These are phyloP conservation scores for Apteryx owenii DNA, from an alignment of 2,113 vertebrate species.

Conservation along the genomic window DNA sequence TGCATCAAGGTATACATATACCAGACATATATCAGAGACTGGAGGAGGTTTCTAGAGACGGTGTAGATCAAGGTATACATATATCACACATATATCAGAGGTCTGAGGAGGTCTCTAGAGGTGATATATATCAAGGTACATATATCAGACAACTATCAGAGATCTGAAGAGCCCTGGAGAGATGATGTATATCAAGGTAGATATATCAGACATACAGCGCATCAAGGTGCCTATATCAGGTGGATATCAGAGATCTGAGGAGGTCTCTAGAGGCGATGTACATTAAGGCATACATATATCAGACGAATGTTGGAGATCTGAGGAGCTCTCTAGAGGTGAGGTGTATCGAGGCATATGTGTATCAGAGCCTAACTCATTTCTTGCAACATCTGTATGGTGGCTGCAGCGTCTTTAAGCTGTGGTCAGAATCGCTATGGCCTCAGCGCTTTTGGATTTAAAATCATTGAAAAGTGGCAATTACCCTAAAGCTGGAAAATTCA, in stretches of 20 bases:
- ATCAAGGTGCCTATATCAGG: not conserved
- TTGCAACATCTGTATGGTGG: too few species aligned
- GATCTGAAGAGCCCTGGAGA: not conserved
- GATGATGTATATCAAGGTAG: not conserved
- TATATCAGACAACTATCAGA: rapidly evolving
- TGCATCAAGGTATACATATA: not conserved
- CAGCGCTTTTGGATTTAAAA: too few species aligned
- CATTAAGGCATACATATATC: not conserved
- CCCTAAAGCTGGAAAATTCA: too few species aligned
- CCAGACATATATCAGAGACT: not conserved
- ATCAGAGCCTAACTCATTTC: not conserved
- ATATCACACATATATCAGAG: too few species aligned
- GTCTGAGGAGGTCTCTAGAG: not conserved
- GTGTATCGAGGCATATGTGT: not conserved
- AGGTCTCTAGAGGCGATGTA: not conserved
- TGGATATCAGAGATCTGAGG: not conserved
- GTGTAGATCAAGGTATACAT: not conserved
- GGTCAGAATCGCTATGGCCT: too few species aligned
- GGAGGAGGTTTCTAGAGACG: not conserved
- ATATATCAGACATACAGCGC: rapidly evolving
- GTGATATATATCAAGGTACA: rapidly evolving
- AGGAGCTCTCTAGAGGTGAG: not conserved
- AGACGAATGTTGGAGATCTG: not conserved
- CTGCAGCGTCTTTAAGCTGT: too few species aligned
- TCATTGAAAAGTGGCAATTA: too few species aligned